A percentile compares a stretch with the other conserved stretches of the same genome.
Evolutionary conservation across 2,888 invertebrate genomes (phyloP).

Genomic region (Sarcophaga subvicina): DNA sequence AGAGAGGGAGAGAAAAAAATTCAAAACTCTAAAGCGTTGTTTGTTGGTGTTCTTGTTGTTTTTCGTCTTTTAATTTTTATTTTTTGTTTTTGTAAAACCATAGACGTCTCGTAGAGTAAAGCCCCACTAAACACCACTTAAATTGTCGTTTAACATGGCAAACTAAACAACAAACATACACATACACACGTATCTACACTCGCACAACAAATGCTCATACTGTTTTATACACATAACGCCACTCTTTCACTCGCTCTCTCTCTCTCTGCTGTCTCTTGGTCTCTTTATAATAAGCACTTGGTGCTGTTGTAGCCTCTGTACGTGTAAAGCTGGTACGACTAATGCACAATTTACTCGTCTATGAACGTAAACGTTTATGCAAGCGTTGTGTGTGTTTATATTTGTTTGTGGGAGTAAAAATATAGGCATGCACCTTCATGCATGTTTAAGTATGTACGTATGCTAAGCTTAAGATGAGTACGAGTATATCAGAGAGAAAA

Average conservation of each 20-base stretch:
- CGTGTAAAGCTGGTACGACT: background rate
- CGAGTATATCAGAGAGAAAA: too few species aligned
- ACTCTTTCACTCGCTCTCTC: too few species aligned
- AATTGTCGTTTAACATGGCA: conserved; percentile 66
- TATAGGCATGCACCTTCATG: too few species aligned
- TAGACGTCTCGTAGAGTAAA: conserved; percentile 49
- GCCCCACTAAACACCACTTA: conserved; percentile 68
- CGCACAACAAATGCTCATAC: conserved; percentile 1
- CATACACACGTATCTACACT: background rate
- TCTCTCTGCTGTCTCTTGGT: too few species aligned
- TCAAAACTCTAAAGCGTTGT: background rate
- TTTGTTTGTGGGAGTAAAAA: too few species aligned
- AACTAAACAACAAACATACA: conserved; percentile 29
- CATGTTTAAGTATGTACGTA: too few species aligned
- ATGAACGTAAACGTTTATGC: too few species aligned
- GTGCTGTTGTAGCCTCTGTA: too few species aligned
- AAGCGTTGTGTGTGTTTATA: too few species aligned
- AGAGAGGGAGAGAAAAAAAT: background rate
- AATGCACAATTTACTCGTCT: conserved; percentile 11
- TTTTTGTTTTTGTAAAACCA: conserved; percentile 22
- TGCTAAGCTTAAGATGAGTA: too few species aligned
- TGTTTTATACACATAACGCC: too few species aligned
- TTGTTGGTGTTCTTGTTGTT: conserved; percentile 22
- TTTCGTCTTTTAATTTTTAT: background rate
- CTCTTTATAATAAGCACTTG: too few species aligned